Evolutionary conservation across 2,113 vertebrate genomes (phyloP).

Genomic region (Festucalex cinctus): DNA sequence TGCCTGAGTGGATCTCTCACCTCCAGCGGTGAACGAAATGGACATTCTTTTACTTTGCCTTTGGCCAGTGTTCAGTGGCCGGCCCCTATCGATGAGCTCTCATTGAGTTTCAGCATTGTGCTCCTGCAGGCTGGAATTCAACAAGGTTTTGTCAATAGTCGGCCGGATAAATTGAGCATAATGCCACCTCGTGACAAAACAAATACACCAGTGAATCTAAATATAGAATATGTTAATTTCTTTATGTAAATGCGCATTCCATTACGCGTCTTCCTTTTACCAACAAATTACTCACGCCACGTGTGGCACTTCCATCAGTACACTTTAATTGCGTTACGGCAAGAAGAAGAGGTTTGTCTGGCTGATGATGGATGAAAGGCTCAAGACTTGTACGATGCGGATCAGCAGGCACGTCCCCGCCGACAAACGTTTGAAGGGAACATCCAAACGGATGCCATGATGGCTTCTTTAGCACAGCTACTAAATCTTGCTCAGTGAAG

Average conservation of each 20-base stretch:
- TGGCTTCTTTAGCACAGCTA: constrained; percentile 3
- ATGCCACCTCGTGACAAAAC: constrained; percentile 27
- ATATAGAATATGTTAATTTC: constrained; percentile 36
- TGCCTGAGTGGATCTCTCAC: constrained; percentile 44
- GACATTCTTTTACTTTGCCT: constrained; percentile 30
- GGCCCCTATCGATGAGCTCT: constrained; percentile 24
- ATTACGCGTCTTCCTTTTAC: constrained; percentile 27
- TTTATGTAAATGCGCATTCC: constrained; percentile 42
- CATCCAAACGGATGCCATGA: background rate
- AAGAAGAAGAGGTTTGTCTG: constrained; percentile 29
- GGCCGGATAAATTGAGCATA: constrained; percentile 21
- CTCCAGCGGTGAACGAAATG: constrained; percentile 52
- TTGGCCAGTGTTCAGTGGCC: constrained; percentile 17
- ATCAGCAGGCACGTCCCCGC: constrained; percentile 14
- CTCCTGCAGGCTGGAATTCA: constrained; percentile 33
- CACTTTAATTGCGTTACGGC: constrained; percentile 30
- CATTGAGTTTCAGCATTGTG: constrained; percentile 29
- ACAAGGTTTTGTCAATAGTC: constrained; percentile 54
- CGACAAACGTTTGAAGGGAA: background rate
- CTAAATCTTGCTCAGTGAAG: background rate
- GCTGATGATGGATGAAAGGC: constrained; percentile 44
- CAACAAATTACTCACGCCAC: constrained; percentile 45
- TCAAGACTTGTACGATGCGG: constrained; percentile 13
- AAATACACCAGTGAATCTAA: constrained; percentile 54
- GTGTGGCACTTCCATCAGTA: constrained; percentile 47